Conservation (phyloP, 2,888 invertebrate genomes). For the Temnothorax unifasciatus region DNA sequence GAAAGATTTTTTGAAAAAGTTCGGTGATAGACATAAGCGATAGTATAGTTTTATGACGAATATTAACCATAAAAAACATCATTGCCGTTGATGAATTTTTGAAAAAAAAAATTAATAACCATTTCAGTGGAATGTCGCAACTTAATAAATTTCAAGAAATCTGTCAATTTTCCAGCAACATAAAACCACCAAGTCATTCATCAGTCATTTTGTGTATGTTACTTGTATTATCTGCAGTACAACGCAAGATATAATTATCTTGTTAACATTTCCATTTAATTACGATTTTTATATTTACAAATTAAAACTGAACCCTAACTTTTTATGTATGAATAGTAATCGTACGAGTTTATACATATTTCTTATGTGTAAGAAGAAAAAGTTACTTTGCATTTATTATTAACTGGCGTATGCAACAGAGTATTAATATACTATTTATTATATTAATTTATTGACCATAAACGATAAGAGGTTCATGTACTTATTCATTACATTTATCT, state of each 20-base stretch:
- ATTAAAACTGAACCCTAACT: not conserved
- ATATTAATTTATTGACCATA: not conserved
- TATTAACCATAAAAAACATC: not conserved
- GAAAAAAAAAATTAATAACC: conserved; percentile 16
- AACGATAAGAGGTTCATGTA: not conserved
- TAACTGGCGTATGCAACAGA: not conserved
- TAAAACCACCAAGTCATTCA: not conserved
- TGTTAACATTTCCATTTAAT: not conserved
- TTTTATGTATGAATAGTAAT: not conserved
- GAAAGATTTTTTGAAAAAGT: conserved; percentile 23
- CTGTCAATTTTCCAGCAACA: not conserved
- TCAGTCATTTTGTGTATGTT: not conserved
- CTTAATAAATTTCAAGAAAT: conserved; percentile 16
- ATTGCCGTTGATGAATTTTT: not conserved
- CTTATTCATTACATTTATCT: not conserved
- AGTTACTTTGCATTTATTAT: not conserved
- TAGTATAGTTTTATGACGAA: conserved; percentile 23
- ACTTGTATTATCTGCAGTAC: not conserved
- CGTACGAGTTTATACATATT: not conserved
- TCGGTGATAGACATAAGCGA: not conserved
- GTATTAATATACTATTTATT: not conserved
- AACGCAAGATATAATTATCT: not conserved
- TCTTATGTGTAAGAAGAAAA: not conserved
- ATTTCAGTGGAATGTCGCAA: not conserved
- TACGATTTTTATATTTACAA: not conserved